A percentile compares a stretch with the other conserved stretches of the same genome.
Conservation (phyloP, 2,113 vertebrate species). For the Pan paniscus region DNA sequence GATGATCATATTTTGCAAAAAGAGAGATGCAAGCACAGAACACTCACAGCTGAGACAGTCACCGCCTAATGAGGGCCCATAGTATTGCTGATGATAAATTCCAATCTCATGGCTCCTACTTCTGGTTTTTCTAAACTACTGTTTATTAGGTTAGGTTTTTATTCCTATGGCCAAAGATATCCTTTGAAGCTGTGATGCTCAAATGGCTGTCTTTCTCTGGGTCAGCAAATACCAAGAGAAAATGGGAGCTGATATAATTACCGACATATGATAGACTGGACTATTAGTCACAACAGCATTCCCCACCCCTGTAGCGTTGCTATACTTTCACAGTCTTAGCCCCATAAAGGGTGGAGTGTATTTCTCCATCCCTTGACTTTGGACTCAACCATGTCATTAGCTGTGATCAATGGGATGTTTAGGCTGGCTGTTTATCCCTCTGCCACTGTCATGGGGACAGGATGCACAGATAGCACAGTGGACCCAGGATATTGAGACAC, state of each 20-base stretch:
- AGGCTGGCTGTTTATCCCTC: not conserved
- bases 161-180: not conserved
- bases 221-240: not conserved
- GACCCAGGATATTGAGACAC: not conserved
- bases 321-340: not conserved
- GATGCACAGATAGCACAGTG: too few relatives aligned
- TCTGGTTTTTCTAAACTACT: not conserved
- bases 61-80: accelerated
- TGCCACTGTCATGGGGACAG: not conserved
- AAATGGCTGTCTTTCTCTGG: not conserved
- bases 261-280: not conserved
- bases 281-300: accelerated
- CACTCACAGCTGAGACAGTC: accelerated
- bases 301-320: too few relatives aligned
- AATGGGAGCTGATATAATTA: not conserved
- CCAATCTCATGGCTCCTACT: not conserved
- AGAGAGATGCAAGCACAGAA: not conserved
- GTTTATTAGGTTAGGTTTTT: not conserved
- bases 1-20: not conserved
- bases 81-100: not conserved
- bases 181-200: not conserved
- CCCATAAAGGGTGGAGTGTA: accelerated
- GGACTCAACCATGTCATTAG: not conserved
- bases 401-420: not conserved
- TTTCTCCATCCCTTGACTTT: not conserved